Conservation (phyloP, 2,888 invertebrate species). For the Melanchra persicariae region DNA sequence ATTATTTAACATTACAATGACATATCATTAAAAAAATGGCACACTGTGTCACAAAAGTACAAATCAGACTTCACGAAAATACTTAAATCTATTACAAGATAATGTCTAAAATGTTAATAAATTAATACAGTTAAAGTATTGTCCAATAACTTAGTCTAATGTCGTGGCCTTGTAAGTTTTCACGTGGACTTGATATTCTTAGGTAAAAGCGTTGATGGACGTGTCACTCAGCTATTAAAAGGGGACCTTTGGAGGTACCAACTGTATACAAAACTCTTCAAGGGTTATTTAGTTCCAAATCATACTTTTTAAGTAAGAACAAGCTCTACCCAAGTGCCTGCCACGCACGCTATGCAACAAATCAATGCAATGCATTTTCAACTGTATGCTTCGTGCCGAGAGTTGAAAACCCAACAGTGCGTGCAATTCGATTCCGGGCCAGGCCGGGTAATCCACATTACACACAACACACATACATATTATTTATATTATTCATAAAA, state of each 20-base stretch:
- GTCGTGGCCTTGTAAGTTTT: constrained; percentile 48
- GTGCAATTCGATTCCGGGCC: no score
- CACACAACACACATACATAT: no score
- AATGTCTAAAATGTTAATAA: constrained; percentile 70
- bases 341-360: no score
- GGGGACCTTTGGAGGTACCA: background rate
- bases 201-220: constrained; percentile 45
- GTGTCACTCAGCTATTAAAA: constrained; percentile 16
- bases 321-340: no score
- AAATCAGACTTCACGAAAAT: constrained; percentile 77
- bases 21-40: constrained; percentile 74
- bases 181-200: constrained; percentile 35
- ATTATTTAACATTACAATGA: constrained; percentile 35
- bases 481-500: no score
- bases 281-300: background rate
- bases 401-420: background rate
- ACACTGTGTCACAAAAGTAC: constrained; percentile 79
- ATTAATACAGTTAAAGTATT: constrained; percentile 72
- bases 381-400: background rate
- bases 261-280: background rate
- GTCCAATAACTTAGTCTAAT: constrained; percentile 53
- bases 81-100: constrained; percentile 56
- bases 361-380: background rate
- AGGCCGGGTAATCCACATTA: no score
- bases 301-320: no score